Conservation (phyloP, 2,797 vertebrate genomes). For the Hydrocynus forskahlii region DNA sequence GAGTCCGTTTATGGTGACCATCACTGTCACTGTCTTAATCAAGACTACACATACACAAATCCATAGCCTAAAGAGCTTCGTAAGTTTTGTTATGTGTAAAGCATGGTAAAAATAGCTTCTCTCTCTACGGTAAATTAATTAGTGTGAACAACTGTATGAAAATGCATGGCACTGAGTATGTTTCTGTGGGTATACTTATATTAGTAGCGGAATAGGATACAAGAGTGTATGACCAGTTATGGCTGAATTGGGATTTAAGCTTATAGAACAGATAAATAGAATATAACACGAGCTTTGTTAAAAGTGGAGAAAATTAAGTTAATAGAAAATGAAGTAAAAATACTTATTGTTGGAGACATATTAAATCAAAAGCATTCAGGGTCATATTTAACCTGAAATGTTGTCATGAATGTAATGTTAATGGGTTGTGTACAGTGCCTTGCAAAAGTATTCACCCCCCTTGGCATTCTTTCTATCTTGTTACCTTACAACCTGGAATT, state of each 20-base stretch:
- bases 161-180: not conserved
- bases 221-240: not conserved
- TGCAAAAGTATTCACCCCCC: too few species aligned
- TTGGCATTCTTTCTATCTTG: too few species aligned
- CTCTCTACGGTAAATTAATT: not conserved
- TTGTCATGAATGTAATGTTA: too few species aligned
- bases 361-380: not conserved
- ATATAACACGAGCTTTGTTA: too few species aligned
- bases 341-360: too few species aligned
- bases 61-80: conserved; percentile 20
- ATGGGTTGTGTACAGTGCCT: too few species aligned
- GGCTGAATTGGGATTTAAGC: not conserved
- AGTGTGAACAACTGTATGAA: not conserved
- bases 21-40: conserved; percentile 37
- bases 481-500: too few species aligned
- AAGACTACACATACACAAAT: conserved; percentile 5
- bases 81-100: not conserved
- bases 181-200: too few species aligned
- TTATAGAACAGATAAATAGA: not conserved
- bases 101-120: not conserved
- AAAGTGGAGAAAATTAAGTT: too few species aligned
- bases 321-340: too few species aligned
- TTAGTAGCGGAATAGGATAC: too few species aligned
- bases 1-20: conserved; percentile 31
- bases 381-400: too few species aligned